Evolutionary conservation across 2,797 vertebrate genomes (phyloP).

Genomic region (Mastacembelus armatus): DNA sequence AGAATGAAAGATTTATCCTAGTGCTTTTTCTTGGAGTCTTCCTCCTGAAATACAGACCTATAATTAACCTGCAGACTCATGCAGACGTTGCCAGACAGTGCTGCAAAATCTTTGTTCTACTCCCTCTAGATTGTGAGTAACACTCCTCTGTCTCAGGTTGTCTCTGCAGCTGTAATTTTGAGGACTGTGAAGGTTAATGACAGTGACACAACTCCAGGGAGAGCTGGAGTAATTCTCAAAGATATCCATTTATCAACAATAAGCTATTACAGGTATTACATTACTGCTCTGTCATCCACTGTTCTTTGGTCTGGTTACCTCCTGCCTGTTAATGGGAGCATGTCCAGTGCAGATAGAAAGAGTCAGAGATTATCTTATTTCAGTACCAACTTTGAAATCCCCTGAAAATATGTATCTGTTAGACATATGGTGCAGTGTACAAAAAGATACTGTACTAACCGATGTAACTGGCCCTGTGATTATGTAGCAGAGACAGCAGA

Average conservation of each 20-base stretch:
- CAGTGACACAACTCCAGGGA: conserved; percentile 49
- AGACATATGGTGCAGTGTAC: conserved; percentile 32
- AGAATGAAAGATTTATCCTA: conserved; percentile 47
- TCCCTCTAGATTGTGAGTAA: conserved; percentile 15
- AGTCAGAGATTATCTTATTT: conserved; percentile 65
- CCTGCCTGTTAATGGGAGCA: conserved; percentile 48
- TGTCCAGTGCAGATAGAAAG: conserved; percentile 29
- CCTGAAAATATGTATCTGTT: conserved; percentile 59
- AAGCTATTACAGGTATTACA: conserved; percentile 63
- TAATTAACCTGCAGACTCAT: conserved; percentile 61
- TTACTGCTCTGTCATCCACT: conserved; percentile 47
- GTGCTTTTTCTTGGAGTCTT: conserved; percentile 21
- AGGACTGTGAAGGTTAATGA: conserved; percentile 72
- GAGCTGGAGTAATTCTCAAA: conserved; percentile 54
- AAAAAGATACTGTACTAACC: conserved; percentile 31
- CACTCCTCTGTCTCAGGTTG: conserved; percentile 24
- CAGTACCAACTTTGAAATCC: conserved; percentile 61
- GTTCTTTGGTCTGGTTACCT: conserved; percentile 38
- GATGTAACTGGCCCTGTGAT: conserved; percentile 15
- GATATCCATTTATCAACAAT: conserved; percentile 74
- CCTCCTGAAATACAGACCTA: conserved; percentile 44
- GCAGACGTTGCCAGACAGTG: conserved; percentile 23
- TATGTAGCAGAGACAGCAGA: conserved; percentile 14
- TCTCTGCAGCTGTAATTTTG: conserved; percentile 54
- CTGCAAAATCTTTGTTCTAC: conserved; percentile 53